A percentile compares a stretch with the other conserved stretches of the same genome.
Conservation (phyloP, 2,888 invertebrate genomes). For the Drosophila subsilvestris region DNA sequence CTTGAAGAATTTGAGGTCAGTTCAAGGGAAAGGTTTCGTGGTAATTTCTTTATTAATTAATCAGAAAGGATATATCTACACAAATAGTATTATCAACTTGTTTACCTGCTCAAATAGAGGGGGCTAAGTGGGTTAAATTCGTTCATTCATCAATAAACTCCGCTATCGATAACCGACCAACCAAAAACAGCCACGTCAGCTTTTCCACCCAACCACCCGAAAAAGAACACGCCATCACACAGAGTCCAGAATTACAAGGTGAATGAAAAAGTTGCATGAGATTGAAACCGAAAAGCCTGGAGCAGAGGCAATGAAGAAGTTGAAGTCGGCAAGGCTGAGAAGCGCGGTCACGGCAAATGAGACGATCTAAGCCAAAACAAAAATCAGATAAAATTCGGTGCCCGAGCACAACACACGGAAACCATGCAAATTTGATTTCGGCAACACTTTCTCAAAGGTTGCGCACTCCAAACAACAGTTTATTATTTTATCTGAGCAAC, state of each 20-base stretch:
- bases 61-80: no score
- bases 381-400: slow-evolving; percentile 64
- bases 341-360: slow-evolving; percentile 49
- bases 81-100: no score
- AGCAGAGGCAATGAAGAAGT: slow-evolving; percentile 70
- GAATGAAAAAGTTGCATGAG: slow-evolving; percentile 64
- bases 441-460: slow-evolving; percentile 18
- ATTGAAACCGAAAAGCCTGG: slow-evolving; percentile 49
- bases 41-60: no score
- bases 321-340: slow-evolving; percentile 53
- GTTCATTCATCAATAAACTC: no score
- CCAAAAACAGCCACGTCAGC: slow-evolving; percentile 69
- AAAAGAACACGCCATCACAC: slow-evolving; percentile 58
- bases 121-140: no score
- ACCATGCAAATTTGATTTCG: slow-evolving; percentile 33
- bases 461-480: slow-evolving; percentile 16
- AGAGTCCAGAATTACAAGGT: slow-evolving; percentile 58
- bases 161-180: not conserved
- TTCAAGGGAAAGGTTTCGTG: no score
- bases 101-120: no score
- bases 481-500: slow-evolving; percentile 14
- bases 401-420: slow-evolving; percentile 38
- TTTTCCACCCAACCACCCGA: slow-evolving; percentile 49
- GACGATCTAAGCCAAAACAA: slow-evolving; percentile 46
- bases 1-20: no score